phyloP scores from a whole-genome alignment of 2,888 invertebrate species.

The Hymenopus coronatus region DNA sequence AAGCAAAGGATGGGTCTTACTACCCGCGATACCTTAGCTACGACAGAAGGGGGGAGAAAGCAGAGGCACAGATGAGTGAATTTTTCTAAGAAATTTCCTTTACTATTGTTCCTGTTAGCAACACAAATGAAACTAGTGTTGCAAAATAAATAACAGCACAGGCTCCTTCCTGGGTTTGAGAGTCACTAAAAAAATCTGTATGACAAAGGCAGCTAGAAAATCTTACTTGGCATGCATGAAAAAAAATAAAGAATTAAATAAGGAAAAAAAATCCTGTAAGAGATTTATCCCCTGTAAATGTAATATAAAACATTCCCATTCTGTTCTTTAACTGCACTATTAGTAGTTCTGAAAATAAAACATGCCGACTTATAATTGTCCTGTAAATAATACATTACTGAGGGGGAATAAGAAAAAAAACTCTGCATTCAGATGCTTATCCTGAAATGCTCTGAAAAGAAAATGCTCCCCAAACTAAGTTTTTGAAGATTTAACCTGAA shows the following conservation, averaged over 20 bases:
- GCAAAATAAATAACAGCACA: background rate
- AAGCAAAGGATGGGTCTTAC: conserved; percentile 37
- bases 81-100: conserved; percentile 6
- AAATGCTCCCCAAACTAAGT: conserved; percentile 9
- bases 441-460: conserved; percentile 13
- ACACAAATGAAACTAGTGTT: conserved; percentile 13
- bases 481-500: conserved; percentile 16
- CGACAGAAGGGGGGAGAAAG: conserved; percentile 50
- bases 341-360: background rate
- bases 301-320: conserved; percentile 8
- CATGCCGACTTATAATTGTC: background rate
- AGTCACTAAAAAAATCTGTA: background rate
- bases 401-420: background rate
- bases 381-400: background rate
- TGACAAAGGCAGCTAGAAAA: background rate
- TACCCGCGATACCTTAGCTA: conserved; percentile 51
- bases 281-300: conserved; percentile 12
- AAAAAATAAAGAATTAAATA: background rate
- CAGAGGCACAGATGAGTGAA: conserved; percentile 40
- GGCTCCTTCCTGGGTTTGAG: conserved; percentile 1
- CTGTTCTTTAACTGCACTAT: background rate
- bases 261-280: conserved; percentile 21
- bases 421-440: background rate
- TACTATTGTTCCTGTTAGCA: background rate
- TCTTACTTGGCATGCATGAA: conserved; percentile 2